A percentile compares a stretch with the other conserved stretches of the same genome.
Evolutionary conservation across 2,797 vertebrate genomes (phyloP).

Genomic region (Amniataba percoides): DNA sequence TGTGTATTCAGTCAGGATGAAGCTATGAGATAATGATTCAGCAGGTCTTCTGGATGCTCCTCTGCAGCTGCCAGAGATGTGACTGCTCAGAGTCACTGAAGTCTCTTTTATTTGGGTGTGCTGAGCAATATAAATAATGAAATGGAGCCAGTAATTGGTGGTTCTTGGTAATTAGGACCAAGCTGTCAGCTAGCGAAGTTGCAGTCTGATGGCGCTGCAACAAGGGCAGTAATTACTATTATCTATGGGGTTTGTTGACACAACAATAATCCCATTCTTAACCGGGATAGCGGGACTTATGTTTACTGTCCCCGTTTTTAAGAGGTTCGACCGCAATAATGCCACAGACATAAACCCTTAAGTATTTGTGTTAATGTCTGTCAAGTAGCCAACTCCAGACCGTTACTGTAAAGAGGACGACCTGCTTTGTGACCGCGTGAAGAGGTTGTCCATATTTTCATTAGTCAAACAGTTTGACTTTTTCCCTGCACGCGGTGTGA

Average conservation of each 20-base stretch:
- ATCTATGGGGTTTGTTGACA: conserved; percentile 84
- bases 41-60: conserved; percentile 63
- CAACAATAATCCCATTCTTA: conserved; percentile 81
- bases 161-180: conserved; percentile 87
- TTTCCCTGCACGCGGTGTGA: conserved; percentile 64
- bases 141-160: conserved; percentile 85
- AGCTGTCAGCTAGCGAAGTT: conserved; percentile 83
- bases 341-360: conserved; percentile 50
- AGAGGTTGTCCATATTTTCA: conserved; percentile 80
- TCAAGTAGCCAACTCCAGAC: conserved; percentile 35
- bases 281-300: conserved; percentile 66
- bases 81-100: conserved; percentile 72
- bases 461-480: conserved; percentile 83
- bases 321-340: conserved; percentile 53
- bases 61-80: conserved; percentile 70
- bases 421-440: conserved; percentile 58
- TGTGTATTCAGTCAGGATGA: conserved; percentile 31
- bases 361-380: conserved; percentile 46
- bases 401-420: conserved; percentile 24
- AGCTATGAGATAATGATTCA: conserved; percentile 60
- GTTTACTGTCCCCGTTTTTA: conserved; percentile 64
- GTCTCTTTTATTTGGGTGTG: conserved; percentile 82
- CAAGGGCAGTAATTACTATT: conserved; percentile 84
- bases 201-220: conserved; percentile 77
- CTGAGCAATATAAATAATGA: conserved; percentile 85